These are phyloP conservation scores for Spilogale gracilis DNA, from an alignment of 2,113 vertebrate species.

Conservation along the genomic window DNA sequence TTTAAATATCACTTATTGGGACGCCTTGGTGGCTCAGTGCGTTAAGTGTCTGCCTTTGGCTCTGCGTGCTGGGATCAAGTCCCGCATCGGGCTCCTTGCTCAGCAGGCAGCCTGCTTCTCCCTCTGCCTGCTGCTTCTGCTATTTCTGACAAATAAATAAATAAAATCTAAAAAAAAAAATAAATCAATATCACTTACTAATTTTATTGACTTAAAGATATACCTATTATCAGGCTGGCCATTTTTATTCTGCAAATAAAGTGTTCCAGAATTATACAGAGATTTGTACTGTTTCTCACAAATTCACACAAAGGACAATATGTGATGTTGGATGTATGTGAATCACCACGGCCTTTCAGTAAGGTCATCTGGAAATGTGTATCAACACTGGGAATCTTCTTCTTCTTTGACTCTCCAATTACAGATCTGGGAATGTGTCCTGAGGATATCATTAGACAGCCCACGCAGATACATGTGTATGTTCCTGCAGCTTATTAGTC, in stretches of 20 bases:
- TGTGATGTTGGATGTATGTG: neutral
- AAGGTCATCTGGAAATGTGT: neutral
- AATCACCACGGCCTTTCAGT: neutral
- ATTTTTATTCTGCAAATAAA: slow-evolving; percentile 40
- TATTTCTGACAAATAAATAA: too few species aligned
- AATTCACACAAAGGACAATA: neutral
- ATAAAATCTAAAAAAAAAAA: neutral
- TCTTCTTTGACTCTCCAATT: neutral
- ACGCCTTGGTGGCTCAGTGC: too few species aligned
- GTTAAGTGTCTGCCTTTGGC: too few species aligned
- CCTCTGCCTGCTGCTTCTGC: too few species aligned
- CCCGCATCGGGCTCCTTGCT: too few species aligned
- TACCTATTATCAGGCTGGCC: neutral
- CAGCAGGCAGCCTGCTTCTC: too few species aligned
- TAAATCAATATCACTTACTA: neutral
- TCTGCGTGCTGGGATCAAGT: too few species aligned
- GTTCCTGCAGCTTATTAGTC: neutral
- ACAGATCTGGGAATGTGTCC: neutral
- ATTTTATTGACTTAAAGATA: neutral
- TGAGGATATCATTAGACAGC: neutral
- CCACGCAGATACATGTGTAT: too few species aligned
- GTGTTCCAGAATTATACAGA: neutral
- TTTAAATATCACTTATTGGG: neutral
- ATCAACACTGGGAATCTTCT: neutral
- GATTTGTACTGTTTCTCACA: neutral